Evolutionary conservation across 1,140 invertebrate genomes (phyloP), one percentile per base, ranked within the genome.

Genomic region (Cotesia vestalis): DNA sequence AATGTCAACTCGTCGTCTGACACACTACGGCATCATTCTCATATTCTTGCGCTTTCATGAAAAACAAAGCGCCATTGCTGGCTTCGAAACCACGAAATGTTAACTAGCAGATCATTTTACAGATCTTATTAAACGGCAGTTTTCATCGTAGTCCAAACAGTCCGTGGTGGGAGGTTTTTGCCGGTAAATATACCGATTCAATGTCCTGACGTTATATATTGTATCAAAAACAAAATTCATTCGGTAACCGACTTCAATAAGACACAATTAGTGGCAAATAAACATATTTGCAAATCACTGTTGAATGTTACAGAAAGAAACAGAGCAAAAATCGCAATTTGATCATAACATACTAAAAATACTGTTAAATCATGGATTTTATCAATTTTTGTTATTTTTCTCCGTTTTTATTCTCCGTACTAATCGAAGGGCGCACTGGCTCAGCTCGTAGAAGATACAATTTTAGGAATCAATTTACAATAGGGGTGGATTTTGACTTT

Each of bases 1-100:
- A 17, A 17, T 17, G 1, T 17, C 17, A 17, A 17, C 17, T 17
- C 17, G 17, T 17, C 17, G 17, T 17, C 17, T 1, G 1, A 17
- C 17, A 0, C 17, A 17, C 1, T 17, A 17, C 17, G 17, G 17
- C 17, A 17, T 17, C 17, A 17, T 17, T 17, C 17, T 17, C 17
- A 17, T 17, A 17, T 17, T 17, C 17, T 17, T 1, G 17, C 17
- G 1, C 17, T 40, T 4, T 1, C 60, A 36, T 66, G 68, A 52
- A 70, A 46, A 57, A 36, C 66, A 69, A 46, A 14, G 66, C 72
- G 72, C 66, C 60, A 55, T 57, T 40, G 9, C 71, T 73, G 64
- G 71, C 72, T 69, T 73, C 66, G 52, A 51, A 68, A 69, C 60
- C 38, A 17, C 53, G 36, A 59, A 51, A 67, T 36, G 66, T 46